Conservation (phyloP, 1,140 invertebrate species). For the Episyrphus balteatus region DNA sequence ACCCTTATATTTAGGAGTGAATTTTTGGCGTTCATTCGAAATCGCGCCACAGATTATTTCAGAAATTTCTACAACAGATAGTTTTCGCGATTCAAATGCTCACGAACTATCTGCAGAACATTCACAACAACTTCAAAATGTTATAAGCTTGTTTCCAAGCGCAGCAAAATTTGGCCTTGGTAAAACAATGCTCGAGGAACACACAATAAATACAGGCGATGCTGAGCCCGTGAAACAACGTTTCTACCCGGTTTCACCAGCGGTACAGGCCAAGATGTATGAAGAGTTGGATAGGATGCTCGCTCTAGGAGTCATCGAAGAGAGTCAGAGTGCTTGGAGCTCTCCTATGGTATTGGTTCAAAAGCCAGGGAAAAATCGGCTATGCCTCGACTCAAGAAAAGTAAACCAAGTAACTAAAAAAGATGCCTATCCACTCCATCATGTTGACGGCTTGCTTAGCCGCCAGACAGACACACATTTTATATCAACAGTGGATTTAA, state of each 20-base stretch:
- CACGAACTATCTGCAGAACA: background rate
- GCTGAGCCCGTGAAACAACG: background rate
- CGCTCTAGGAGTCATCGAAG: conserved; percentile 29
- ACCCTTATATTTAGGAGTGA: conserved; percentile 1
- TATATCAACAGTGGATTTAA: conserved; percentile 18
- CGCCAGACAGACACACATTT: background rate
- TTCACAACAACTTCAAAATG: background rate
- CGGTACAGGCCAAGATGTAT: too few species aligned
- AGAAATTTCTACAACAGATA: background rate
- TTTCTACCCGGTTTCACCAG: conserved; percentile 6
- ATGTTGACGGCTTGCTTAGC: conserved; percentile 9
- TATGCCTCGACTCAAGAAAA: conserved; percentile 21
- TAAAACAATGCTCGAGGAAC: background rate
- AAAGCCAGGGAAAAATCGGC: conserved; percentile 5
- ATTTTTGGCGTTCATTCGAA: conserved; percentile 7
- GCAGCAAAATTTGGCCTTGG: conserved; percentile 14
- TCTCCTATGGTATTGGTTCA: conserved; percentile 28
- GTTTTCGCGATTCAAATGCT: background rate
- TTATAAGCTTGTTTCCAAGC: conserved; percentile 12
- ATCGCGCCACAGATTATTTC: conserved; percentile 2
- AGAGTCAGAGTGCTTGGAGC: conserved; percentile 29
- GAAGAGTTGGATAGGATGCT: too few species aligned
- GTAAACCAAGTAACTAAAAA: conserved; percentile 18
- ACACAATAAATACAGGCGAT: too few species aligned
- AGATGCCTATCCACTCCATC: conserved; percentile 20